Percentiles rank a stretch among this genome's conserved stretches.
Evolutionary conservation across 2,888 invertebrate genomes (phyloP).

Genomic region (Choreutis nemorana): DNA sequence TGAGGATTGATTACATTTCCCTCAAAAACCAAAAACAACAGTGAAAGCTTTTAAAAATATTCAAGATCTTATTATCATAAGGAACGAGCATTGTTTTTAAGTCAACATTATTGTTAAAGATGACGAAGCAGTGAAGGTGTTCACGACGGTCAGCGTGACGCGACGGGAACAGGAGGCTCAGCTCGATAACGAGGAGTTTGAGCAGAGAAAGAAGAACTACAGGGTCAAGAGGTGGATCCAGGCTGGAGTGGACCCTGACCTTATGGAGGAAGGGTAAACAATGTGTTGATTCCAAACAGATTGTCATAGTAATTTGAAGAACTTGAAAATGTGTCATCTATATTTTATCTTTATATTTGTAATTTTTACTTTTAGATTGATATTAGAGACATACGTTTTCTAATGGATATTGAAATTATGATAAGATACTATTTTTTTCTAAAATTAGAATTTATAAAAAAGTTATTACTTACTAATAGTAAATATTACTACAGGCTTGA

Average conservation of each 20-base stretch:
- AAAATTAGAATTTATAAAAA: too few species aligned
- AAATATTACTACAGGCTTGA: conserved; percentile 33
- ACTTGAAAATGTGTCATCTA: too few species aligned
- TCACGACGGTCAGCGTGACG: conserved; percentile 92
- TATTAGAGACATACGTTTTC: too few species aligned
- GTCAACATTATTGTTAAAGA: conserved; percentile 64
- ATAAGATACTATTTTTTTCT: too few species aligned
- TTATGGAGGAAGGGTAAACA: conserved; percentile 74
- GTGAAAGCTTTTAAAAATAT: too few species aligned
- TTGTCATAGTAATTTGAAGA: background rate
- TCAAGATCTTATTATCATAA: background rate
- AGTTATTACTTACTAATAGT: too few species aligned
- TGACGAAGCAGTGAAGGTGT: conserved; percentile 87
- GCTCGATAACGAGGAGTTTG: conserved; percentile 90
- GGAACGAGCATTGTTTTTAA: background rate
- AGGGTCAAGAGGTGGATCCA: conserved; percentile 87
- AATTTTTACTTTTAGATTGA: too few species aligned
- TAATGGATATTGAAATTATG: too few species aligned
- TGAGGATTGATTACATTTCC: too few species aligned
- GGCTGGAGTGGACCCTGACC: conserved; percentile 83
- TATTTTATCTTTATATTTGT: background rate
- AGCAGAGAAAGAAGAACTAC: conserved; percentile 86
- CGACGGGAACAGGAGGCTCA: conserved; percentile 92
- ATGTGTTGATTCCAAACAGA: background rate
- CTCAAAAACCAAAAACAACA: too few species aligned